These are phyloP conservation scores for Panzeria rudis DNA, from an alignment of 2,888 invertebrate species.

Conservation along the genomic window DNA sequence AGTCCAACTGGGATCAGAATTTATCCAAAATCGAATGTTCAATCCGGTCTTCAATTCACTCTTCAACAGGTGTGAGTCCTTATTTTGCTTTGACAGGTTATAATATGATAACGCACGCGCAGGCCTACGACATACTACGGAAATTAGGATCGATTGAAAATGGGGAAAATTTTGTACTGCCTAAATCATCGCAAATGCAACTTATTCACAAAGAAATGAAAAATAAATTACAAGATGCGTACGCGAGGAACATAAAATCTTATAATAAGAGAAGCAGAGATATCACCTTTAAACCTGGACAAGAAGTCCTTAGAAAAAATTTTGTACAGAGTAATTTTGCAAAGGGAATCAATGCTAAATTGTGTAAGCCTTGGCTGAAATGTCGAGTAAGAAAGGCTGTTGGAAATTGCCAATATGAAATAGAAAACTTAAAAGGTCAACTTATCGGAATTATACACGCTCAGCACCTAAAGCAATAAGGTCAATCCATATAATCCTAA, in stretches of 20 bases:
- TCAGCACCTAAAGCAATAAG: too few relatives aligned
- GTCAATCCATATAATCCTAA: too few relatives aligned
- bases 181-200: constrained; percentile 10
- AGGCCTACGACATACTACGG: neutral
- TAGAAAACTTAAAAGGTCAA: neutral
- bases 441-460: too few relatives aligned
- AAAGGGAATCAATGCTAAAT: neutral
- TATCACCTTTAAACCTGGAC: neutral
- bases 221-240: neutral
- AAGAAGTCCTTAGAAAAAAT: too few relatives aligned
- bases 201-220: neutral
- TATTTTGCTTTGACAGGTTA: neutral
- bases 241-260: neutral
- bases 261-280: neutral
- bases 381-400: neutral
- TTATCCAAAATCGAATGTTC: constrained; percentile 1
- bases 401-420: too few relatives aligned
- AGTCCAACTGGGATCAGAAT: neutral
- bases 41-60: neutral
- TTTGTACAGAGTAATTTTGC: too few relatives aligned
- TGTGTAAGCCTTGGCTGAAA: neutral
- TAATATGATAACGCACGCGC: neutral
- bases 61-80: neutral
- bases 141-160: neutral
- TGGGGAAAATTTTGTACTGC: neutral